phyloP scores from a whole-genome alignment of 2,113 vertebrate genomes.

The Sylvia atricapilla region DNA sequence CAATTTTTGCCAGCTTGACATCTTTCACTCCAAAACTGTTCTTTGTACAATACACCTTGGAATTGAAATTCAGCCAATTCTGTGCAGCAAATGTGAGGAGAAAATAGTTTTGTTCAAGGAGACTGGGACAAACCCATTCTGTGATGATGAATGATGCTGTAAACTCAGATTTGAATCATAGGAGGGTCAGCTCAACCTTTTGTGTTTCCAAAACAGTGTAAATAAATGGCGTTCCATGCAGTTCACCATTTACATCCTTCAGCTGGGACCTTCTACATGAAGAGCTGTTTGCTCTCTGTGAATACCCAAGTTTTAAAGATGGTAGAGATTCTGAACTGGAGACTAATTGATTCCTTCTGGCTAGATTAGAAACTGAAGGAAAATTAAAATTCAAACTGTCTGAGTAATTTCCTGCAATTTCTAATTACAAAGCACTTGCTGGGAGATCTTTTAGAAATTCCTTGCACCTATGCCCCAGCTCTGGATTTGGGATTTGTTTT shows the following conservation, averaged over 20 bases:
- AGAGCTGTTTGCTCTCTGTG: background rate
- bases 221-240: constrained; percentile 42
- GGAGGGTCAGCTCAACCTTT: constrained; percentile 64
- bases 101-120: constrained; percentile 63
- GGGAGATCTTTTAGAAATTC: background rate
- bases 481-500: background rate
- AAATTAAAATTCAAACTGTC: background rate
- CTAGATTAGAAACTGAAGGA: background rate
- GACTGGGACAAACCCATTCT: constrained; percentile 51
- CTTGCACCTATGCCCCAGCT: background rate
- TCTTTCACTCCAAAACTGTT: constrained; percentile 24
- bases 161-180: constrained; percentile 59
- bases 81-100: constrained; percentile 43
- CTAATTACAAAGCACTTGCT: background rate
- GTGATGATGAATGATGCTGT: constrained; percentile 59
- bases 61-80: constrained; percentile 64
- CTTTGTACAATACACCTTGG: background rate
- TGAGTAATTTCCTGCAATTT: constrained; percentile 6
- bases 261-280: background rate
- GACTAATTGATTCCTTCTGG: constrained; percentile 7
- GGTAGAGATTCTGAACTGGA: background rate
- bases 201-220: constrained; percentile 15
- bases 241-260: constrained; percentile 12
- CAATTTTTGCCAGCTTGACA: constrained; percentile 58
- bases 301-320: background rate